Conservation (phyloP, 2,113 vertebrate genomes). For the Mormyrus lacerda region DNA sequence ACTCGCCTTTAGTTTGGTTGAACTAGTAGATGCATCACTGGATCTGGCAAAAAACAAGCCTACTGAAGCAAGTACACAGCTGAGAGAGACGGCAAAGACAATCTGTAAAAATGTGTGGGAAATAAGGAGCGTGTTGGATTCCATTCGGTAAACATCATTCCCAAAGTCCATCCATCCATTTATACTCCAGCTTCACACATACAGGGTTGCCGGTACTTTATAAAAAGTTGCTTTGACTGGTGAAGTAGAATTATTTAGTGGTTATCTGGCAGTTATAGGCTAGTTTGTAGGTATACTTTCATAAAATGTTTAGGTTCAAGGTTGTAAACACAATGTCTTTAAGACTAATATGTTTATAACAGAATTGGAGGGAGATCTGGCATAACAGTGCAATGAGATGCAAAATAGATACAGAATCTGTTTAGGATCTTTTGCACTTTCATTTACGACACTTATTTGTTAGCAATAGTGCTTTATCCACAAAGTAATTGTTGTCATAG, state of each 20-base stretch:
- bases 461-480: background rate
- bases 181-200: too few relatives aligned
- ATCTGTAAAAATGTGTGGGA: background rate
- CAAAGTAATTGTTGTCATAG: background rate
- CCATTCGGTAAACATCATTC: background rate
- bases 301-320: background rate
- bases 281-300: background rate
- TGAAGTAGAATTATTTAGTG: background rate
- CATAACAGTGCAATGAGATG: too few relatives aligned
- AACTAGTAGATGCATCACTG: background rate
- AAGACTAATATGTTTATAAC: too few relatives aligned
- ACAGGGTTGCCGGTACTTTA: too few relatives aligned
- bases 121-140: background rate
- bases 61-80: background rate
- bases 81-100: background rate
- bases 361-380: too few relatives aligned
- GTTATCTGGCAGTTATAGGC: background rate
- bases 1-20: background rate
- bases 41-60: background rate
- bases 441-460: background rate
- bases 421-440: too few relatives aligned
- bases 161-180: too few relatives aligned
- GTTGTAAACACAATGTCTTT: background rate
- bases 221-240: too few relatives aligned
- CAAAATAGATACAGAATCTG: too few relatives aligned